Evolutionary conservation across 1,140 invertebrate genomes (phyloP).

Genomic region (Drosophila mauritiana): DNA sequence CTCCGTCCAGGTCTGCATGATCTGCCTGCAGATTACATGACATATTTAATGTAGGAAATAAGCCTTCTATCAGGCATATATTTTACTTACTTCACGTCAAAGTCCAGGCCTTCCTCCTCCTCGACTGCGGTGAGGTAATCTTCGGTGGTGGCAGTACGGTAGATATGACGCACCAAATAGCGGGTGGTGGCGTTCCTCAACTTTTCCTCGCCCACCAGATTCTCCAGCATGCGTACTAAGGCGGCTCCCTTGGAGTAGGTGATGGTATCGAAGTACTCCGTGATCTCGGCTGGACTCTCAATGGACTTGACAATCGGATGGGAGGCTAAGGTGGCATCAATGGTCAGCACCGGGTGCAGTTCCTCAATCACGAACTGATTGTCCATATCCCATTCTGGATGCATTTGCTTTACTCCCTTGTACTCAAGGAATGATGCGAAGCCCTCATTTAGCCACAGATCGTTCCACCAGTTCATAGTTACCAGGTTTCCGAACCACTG

Average conservation of each 20-base stretch:
- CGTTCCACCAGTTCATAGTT: slow-evolving; percentile 96
- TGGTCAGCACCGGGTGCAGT: slow-evolving; percentile 89
- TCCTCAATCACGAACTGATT: slow-evolving; percentile 91
- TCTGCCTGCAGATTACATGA: slow-evolving; percentile 84
- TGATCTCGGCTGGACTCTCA: slow-evolving; percentile 94
- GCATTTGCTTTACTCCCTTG: slow-evolving; percentile 89
- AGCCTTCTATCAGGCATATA: too few species aligned
- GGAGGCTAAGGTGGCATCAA: slow-evolving; percentile 93
- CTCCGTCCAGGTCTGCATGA: slow-evolving; percentile 96
- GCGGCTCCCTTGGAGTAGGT: slow-evolving; percentile 97
- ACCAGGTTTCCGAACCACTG: slow-evolving; percentile 97
- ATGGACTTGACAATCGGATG: slow-evolving; percentile 95
- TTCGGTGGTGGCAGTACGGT: slow-evolving; percentile 91
- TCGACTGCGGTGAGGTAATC: slow-evolving; percentile 91
- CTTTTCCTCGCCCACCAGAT: slow-evolving; percentile 90
- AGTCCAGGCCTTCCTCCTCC: slow-evolving; percentile 71
- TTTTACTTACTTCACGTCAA: slow-evolving; percentile 85
- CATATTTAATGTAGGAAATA: not conserved
- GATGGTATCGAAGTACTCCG: slow-evolving; percentile 95
- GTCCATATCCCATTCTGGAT: slow-evolving; percentile 94
- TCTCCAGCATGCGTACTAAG: slow-evolving; percentile 95
- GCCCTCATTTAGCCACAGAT: slow-evolving; percentile 96
- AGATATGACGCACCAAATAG: slow-evolving; percentile 90
- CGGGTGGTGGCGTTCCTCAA: slow-evolving; percentile 90
- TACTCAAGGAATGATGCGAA: slow-evolving; percentile 95